phyloP scores from a whole-genome alignment of 2,888 invertebrate species.

The Bruchidius siliquastri region DNA sequence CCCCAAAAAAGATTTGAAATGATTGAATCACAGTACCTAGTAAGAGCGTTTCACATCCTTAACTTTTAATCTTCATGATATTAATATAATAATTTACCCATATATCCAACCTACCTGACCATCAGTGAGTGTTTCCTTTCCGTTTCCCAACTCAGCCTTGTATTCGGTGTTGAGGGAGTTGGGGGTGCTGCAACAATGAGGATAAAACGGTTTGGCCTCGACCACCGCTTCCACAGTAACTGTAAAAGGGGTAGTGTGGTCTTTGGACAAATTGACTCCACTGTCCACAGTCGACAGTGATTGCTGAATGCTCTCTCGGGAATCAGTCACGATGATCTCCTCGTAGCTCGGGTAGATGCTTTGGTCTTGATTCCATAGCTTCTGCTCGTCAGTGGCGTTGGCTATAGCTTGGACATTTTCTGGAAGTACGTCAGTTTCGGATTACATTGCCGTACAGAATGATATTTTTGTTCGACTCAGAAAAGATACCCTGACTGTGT shows the following conservation, averaged over 20 bases:
- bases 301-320: not conserved
- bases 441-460: too few species aligned
- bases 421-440: not conserved
- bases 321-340: not conserved
- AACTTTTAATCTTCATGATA: too few species aligned
- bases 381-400: not conserved
- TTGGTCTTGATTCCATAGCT: not conserved
- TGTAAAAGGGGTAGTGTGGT: not conserved
- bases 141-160: not conserved
- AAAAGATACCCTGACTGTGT: too few species aligned
- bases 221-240: not conserved
- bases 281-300: not conserved
- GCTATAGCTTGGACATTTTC: not conserved
- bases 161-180: not conserved
- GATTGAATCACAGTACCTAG: too few species aligned
- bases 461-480: too few species aligned
- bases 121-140: not conserved
- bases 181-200: not conserved
- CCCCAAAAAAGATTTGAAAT: too few species aligned
- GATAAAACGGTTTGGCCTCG: not conserved
- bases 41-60: too few species aligned
- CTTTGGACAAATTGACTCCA: not conserved
- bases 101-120: too few species aligned
- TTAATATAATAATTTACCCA: too few species aligned
- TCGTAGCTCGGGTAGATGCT: not conserved